Percentiles rank a stretch among this genome's conserved stretches.
Evolutionary conservation across 2,113 vertebrate species (phyloP).

Genomic region (Sylvilagus bachmani): DNA sequence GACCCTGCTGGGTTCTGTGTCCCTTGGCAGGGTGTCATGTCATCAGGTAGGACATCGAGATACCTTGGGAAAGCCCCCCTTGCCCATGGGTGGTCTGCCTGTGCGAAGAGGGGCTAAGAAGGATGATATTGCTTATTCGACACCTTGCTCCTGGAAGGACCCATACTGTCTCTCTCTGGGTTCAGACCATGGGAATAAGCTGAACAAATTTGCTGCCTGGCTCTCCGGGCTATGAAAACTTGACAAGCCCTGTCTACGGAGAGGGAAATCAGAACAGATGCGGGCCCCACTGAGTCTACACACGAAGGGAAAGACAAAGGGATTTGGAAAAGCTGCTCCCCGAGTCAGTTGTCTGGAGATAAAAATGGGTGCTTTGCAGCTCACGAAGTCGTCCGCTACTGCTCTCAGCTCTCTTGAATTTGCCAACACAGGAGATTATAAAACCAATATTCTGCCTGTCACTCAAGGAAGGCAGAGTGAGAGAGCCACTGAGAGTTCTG

Average conservation of each 20-base stretch:
- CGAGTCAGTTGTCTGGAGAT: neutral
- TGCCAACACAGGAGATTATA: neutral
- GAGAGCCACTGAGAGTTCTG: slow-evolving; percentile 28
- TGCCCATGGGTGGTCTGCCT: neutral
- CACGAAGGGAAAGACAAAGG: rapidly evolving
- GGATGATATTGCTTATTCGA: neutral
- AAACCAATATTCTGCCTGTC: slow-evolving; percentile 50
- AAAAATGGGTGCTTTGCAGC: slow-evolving; percentile 34
- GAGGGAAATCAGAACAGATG: neutral
- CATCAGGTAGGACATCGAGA: neutral
- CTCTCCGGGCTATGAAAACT: neutral
- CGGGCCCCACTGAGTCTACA: rapidly evolving
- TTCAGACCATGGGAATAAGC: neutral
- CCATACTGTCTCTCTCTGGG: neutral
- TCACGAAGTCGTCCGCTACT: neutral
- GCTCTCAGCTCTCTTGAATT: slow-evolving; percentile 1
- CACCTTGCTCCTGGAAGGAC: neutral
- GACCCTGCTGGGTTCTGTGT: neutral
- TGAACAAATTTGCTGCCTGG: neutral
- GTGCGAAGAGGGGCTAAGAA: neutral
- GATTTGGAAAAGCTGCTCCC: neutral
- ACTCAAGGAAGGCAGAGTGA: slow-evolving; percentile 37
- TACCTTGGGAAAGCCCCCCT: neutral
- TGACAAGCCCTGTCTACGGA: neutral
- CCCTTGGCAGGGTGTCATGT: neutral